Conservation (phyloP, 2,113 vertebrate genomes). For the Nettapus auritus region DNA sequence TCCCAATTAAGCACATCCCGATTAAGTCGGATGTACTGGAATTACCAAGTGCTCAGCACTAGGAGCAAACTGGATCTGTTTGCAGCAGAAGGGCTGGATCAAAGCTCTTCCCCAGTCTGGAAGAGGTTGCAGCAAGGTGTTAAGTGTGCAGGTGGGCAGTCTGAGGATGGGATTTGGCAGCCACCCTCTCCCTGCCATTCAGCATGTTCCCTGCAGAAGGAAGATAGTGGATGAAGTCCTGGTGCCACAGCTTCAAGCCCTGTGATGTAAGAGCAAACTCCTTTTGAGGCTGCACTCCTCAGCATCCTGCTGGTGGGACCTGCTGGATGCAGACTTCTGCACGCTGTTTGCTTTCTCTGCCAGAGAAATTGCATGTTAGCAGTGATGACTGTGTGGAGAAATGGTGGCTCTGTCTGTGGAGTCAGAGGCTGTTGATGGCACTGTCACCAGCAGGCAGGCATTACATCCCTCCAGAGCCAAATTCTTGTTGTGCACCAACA, state of each 20-base stretch:
- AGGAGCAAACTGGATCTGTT: constrained; percentile 21
- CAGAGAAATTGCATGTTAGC: neutral
- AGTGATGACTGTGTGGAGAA: neutral
- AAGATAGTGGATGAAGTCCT: neutral
- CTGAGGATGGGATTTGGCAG: constrained; percentile 15
- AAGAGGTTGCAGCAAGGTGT: neutral
- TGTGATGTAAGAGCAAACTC: neutral
- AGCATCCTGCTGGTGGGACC: neutral
- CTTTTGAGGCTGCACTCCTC: neutral
- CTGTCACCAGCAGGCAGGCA: neutral
- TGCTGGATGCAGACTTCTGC: neutral
- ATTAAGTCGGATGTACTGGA: constrained; percentile 66
- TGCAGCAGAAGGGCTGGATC: constrained; percentile 7
- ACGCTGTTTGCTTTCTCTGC: neutral
- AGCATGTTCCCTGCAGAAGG: neutral
- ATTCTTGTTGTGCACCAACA: neutral
- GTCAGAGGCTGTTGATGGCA: neutral
- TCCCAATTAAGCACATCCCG: constrained; percentile 68
- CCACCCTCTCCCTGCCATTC: neutral
- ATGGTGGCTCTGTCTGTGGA: neutral
- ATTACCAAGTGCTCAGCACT: constrained; percentile 37
- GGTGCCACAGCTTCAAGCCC: neutral
- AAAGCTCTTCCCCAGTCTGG: constrained; percentile 11
- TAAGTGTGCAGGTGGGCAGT: neutral
- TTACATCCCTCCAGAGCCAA: neutral